Percentiles rank a stretch among this genome's conserved stretches.
These are phyloP conservation scores for Brachyrhaphis roseni DNA, from an alignment of 2,797 vertebrate species.

Conservation along the genomic window DNA sequence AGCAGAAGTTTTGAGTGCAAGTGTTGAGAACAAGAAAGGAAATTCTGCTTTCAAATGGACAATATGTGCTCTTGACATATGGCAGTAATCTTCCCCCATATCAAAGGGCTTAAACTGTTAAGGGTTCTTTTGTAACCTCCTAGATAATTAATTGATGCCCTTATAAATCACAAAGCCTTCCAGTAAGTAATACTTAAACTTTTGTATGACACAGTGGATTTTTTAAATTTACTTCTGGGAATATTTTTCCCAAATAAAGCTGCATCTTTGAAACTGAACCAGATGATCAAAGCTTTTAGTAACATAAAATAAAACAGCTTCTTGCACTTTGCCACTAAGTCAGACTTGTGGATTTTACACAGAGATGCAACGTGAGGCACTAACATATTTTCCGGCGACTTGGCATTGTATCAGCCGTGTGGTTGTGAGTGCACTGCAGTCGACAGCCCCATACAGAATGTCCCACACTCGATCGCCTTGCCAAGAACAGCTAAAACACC, in stretches of 20 bases:
- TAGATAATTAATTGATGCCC: neutral
- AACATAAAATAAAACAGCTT: slow-evolving; percentile 2
- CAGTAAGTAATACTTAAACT: neutral
- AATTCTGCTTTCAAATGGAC: too few relatives aligned
- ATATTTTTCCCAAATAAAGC: neutral
- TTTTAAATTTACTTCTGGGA: neutral
- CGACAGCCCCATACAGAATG: slow-evolving; percentile 19
- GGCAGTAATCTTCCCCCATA: too few relatives aligned
- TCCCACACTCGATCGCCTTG: neutral
- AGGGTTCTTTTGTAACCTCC: neutral
- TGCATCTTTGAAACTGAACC: neutral
- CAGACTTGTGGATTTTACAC: slow-evolving; percentile 8
- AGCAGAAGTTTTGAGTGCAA: too few relatives aligned
- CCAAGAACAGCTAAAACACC: slow-evolving; percentile 47
- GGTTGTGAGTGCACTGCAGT: slow-evolving; percentile 28
- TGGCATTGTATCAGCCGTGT: slow-evolving; percentile 15
- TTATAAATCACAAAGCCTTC: neutral
- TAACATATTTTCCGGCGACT: slow-evolving; percentile 11
- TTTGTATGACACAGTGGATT: neutral
- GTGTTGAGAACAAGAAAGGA: too few relatives aligned
- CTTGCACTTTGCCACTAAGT: neutral
- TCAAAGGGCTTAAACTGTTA: neutral
- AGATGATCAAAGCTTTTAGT: neutral
- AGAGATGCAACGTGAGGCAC: slow-evolving; percentile 9
- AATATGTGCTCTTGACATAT: too few relatives aligned